Evolutionary conservation across 2,888 invertebrate species (phyloP).

Genomic region (Folsomia candida): DNA sequence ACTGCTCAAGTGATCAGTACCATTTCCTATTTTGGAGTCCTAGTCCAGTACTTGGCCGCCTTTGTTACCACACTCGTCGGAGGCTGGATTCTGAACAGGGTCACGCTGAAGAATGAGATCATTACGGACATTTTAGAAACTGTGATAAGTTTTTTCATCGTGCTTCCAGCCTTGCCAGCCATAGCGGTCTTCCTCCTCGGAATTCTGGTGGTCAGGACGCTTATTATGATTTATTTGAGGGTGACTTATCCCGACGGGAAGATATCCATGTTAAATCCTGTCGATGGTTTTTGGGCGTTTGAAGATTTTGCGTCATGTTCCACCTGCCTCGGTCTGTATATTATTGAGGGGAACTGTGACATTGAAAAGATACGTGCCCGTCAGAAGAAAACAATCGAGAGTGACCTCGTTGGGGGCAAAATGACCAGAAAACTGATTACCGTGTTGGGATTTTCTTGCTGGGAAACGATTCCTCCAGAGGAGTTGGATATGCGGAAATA

Average conservation of each 20-base stretch:
- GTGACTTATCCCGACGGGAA: conserved; percentile 22
- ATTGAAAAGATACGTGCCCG: conserved; percentile 26
- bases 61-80: not conserved
- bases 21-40: not conserved
- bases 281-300: conserved; percentile 45
- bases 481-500: conserved; percentile 32
- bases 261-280: conserved; percentile 17
- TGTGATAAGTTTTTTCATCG: conserved; percentile 22
- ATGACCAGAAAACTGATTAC: conserved; percentile 25
- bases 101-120: conserved; percentile 15
- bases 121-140: conserved; percentile 21
- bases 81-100: conserved; percentile 22
- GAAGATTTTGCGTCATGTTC: conserved; percentile 39
- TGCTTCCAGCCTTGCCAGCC: conserved; percentile 31
- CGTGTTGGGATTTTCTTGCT: conserved; percentile 43
- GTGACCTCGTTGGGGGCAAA: conserved; percentile 27
- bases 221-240: conserved; percentile 20
- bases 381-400: conserved; percentile 20
- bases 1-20: no score
- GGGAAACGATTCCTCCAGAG: conserved; percentile 30
- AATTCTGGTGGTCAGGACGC: conserved; percentile 3
- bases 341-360: conserved; percentile 45
- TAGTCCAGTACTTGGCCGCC: not conserved
- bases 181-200: conserved; percentile 24
- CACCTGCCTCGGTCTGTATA: conserved; percentile 38